A percentile compares a stretch with the other conserved stretches of the same genome.
Evolutionary conservation across 92 coral and sea anemone genomes (phyloP).

Genomic region (Pocillopora grandis): DNA sequence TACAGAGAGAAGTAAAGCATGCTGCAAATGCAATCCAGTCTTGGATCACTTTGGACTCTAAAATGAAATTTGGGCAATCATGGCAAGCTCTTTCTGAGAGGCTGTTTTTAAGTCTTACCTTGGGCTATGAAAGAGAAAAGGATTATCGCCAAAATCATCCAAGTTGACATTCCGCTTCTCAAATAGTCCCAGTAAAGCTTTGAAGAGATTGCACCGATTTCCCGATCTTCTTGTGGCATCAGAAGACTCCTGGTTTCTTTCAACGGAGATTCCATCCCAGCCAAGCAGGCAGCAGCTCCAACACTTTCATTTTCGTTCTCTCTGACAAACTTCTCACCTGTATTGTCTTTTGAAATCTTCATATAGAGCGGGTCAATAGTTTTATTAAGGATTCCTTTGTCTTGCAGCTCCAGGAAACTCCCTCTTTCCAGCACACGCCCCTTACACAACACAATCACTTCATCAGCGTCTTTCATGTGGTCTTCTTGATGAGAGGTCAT

Average conservation of each 20-base stretch:
- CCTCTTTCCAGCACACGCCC: conserved; percentile 1
- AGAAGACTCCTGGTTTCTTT: background rate
- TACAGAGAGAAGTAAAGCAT: too few relatives aligned
- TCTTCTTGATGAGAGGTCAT: background rate
- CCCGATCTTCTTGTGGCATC: background rate
- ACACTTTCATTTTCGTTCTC: background rate
- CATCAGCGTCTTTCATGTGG: conserved; percentile 16
- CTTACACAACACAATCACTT: conserved; percentile 6
- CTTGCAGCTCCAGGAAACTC: background rate
- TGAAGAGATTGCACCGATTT: background rate
- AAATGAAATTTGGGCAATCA: too few relatives aligned
- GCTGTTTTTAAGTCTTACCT: background rate
- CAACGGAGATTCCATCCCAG: background rate
- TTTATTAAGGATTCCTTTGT: background rate
- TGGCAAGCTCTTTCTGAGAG: too few relatives aligned
- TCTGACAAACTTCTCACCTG: background rate
- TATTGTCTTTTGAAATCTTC: background rate
- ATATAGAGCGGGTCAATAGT: background rate
- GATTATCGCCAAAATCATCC: background rate
- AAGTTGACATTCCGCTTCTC: background rate
- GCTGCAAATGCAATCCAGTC: too few relatives aligned
- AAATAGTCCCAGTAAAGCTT: conserved; percentile 14
- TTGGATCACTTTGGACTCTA: too few relatives aligned
- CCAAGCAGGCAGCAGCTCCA: background rate
- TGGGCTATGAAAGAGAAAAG: background rate